Evolutionary conservation across 2,888 invertebrate species (phyloP).

Genomic region (Augochlorella aurata): DNA sequence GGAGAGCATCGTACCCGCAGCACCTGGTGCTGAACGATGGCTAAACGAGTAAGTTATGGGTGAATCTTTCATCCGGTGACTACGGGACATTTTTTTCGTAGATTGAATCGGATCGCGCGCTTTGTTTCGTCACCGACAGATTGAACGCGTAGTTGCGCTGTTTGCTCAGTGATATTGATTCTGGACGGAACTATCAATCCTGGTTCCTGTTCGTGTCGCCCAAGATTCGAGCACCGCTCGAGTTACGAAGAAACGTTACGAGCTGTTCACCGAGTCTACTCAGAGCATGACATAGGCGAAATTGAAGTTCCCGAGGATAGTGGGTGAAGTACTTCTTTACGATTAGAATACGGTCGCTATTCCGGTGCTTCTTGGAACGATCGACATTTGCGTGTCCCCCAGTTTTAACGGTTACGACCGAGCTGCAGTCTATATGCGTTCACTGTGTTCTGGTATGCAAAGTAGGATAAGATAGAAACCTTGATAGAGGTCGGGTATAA

Average conservation of each 20-base stretch:
- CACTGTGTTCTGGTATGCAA: neutral
- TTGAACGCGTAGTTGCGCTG: constrained; percentile 18
- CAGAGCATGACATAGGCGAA: neutral
- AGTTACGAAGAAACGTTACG: neutral
- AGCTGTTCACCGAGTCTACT: neutral
- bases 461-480: neutral
- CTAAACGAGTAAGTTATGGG: constrained; percentile 35
- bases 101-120: neutral
- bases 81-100: constrained; percentile 13
- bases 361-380: neutral
- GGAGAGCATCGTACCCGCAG: constrained; percentile 5
- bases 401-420: constrained; percentile 6
- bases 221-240: neutral
- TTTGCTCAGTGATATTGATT: constrained; percentile 16
- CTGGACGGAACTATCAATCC: constrained; percentile 14
- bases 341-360: constrained; percentile 2
- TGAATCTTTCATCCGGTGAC: constrained; percentile 23
- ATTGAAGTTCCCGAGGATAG: neutral
- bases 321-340: neutral
- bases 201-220: constrained; percentile 11
- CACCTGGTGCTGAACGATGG: constrained; percentile 45
- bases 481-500: neutral
- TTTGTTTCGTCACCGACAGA: constrained; percentile 9
- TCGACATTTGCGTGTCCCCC: neutral
- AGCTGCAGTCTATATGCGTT: neutral